Evolutionary conservation across 2,797 vertebrate species (phyloP), one percentile per base, ranked within the genome.

Genomic region (Tangara arthus): DNA sequence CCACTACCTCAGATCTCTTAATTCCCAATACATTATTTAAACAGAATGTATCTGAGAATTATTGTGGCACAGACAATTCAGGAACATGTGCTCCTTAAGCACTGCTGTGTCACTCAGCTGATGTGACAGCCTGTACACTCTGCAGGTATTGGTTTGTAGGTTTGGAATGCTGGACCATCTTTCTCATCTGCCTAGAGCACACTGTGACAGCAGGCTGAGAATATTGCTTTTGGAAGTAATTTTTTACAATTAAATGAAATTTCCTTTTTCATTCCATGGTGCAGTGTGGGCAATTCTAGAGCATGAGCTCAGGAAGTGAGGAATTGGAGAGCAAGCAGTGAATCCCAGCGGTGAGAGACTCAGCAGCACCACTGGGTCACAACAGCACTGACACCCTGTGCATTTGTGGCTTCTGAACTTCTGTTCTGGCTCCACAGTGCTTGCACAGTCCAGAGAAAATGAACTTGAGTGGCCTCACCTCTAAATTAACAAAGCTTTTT

Each of bases 1-100:
- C 78, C 2, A 1, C 68, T 85, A 64, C 81, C 89, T 79, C 42
- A 0, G 1, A 77, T 53, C 82, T 84, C 77, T 87, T 86, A 77
- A 93, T 88, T 94, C 53, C 68, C 27, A 9, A 80, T 76, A 20
- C 24, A 91, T 90, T 93, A 93, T 91, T 94, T 85, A 94, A 85
- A 90, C 60, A 82, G 68, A 68, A 94, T 0, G 8, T 10, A 1
- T 34, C 56, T 70, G 68, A 91, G 82, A 88, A 90, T 82, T 55
- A 34, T 16, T 6, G 12, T 35, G 41, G 73, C 60, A 93, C 57
- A 87, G 68, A 15, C 76, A 78, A 64, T 83, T 47, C 32, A 78
- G 49, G 86, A 78, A 76, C 44, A 28, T 12, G 15, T 0, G 3
- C 37, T 90, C 49, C 28, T 63, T 3, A 32, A 91, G 83, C 72